These are phyloP conservation scores for Drosophila eugracilis DNA, from an alignment of 1,140 invertebrate genomes.

Conservation along the genomic window DNA sequence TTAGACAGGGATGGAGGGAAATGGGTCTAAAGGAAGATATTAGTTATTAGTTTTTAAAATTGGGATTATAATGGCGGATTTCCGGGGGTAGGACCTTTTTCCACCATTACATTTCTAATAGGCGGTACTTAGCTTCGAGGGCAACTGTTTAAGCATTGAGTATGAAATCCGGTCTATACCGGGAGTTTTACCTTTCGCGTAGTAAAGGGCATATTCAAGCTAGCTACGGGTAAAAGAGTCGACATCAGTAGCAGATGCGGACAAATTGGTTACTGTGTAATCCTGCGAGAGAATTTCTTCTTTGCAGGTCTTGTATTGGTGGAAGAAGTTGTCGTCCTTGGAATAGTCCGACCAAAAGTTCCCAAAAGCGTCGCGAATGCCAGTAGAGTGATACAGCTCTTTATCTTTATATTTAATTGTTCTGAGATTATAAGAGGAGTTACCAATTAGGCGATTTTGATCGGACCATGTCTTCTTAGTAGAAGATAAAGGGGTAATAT, in stretches of 20 bases:
- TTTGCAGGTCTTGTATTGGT: no score
- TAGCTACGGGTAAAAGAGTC: constrained; percentile 8
- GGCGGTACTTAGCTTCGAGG: constrained; percentile 1
- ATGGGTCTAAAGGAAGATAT: no score
- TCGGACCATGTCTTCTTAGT: not conserved
- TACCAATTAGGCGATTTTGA: no score
- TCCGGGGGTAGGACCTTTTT: not conserved
- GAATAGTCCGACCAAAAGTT: constrained; percentile 3
- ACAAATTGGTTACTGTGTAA: no score
- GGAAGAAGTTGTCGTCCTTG: no score
- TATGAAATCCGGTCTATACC: constrained; percentile 13
- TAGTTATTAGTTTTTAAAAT: no score
- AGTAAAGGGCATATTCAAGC: constrained; percentile 9
- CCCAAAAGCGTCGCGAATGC: constrained; percentile 2
- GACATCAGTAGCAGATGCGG: constrained; percentile 2
- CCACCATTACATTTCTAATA: constrained; percentile 4
- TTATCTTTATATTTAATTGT: not conserved
- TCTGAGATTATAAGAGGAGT: constrained; percentile 1
- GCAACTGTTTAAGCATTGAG: constrained; percentile 10
- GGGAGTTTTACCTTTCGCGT: constrained; percentile 14
- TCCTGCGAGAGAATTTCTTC: no score
- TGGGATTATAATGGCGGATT: no score
- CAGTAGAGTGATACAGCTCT: not conserved
- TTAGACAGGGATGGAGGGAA: constrained; percentile 17
- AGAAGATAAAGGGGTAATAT: not conserved